Percentiles rank a stretch among this genome's conserved stretches.
These are phyloP conservation scores for Teleopsis dalmanni DNA, from an alignment of 1,140 invertebrate species.

Conservation along the genomic window DNA sequence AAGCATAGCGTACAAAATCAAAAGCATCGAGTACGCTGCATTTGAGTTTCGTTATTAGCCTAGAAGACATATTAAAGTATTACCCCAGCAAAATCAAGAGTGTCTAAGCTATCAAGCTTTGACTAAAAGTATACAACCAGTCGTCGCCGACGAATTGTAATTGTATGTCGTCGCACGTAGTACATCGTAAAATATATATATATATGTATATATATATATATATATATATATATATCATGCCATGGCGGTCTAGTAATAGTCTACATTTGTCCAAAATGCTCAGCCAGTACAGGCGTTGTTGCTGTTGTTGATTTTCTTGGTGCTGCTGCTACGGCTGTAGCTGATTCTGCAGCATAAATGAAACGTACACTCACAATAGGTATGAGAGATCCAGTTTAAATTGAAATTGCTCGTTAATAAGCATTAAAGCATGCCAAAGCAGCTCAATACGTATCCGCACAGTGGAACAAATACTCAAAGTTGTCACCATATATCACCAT, in stretches of 20 bases:
- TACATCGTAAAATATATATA: no score
- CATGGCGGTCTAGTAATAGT: constrained; percentile 14
- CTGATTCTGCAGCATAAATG: not conserved
- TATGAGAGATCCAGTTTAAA: constrained; percentile 44
- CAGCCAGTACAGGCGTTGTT: not conserved
- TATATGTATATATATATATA: not conserved
- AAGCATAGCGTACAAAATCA: not conserved
- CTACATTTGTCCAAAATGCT: constrained; percentile 41
- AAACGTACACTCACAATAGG: not conserved
- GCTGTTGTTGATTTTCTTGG: not conserved
- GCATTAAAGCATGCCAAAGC: constrained; percentile 35
- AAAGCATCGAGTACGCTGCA: no score
- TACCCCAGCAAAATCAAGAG: no score
- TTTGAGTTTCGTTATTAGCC: no score
- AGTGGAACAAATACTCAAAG: constrained; percentile 9
- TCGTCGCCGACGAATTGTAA: no score
- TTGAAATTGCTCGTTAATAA: constrained; percentile 45
- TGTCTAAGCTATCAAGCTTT: no score
- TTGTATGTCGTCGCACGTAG: no score
- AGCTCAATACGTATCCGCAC: not conserved
- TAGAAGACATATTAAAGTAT: no score
- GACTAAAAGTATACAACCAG: no score
- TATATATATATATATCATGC: not conserved
- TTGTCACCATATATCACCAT: no score
- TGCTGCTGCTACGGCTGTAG: not conserved